These are phyloP conservation scores for Morelia viridis DNA, from an alignment of 2,797 vertebrate genomes.

Conservation along the genomic window DNA sequence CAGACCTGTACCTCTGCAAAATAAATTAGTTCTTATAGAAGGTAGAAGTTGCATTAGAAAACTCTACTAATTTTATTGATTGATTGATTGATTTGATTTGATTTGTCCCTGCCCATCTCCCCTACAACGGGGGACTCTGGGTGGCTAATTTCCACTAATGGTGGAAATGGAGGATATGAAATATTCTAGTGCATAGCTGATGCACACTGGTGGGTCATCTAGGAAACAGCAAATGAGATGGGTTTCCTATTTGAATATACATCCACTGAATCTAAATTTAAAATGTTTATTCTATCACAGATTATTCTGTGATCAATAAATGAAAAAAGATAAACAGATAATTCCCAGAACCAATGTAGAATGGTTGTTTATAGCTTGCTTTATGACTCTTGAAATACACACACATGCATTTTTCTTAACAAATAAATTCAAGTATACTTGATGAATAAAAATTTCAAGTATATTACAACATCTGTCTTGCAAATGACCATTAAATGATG, in stretches of 20 bases:
- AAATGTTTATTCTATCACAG: background rate
- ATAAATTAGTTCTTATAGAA: no score
- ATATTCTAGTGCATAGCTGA: background rate
- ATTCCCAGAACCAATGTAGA: background rate
- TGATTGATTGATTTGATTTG: no score
- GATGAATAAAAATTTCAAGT: constrained; percentile 44
- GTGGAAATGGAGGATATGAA: background rate
- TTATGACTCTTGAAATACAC: constrained; percentile 25
- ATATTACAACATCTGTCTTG: constrained; percentile 23
- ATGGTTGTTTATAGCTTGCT: constrained; percentile 38
- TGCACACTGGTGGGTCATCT: background rate
- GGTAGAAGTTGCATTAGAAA: background rate
- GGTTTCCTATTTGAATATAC: background rate
- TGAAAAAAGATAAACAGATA: background rate
- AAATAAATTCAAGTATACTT: constrained; percentile 42
- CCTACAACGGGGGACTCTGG: no score
- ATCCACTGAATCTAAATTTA: background rate
- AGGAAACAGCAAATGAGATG: background rate
- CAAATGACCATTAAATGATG: constrained; percentile 36
- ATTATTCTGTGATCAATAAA: background rate
- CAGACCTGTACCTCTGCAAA: no score
- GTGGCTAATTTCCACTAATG: background rate
- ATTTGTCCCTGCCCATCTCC: no score
- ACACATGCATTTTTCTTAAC: constrained; percentile 23
- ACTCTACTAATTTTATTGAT: background rate